Percentiles rank a stretch among this genome's conserved stretches.
These are phyloP conservation scores for Oreochromis aureus DNA, from an alignment of 2,113 vertebrate genomes.

Conservation along the genomic window DNA sequence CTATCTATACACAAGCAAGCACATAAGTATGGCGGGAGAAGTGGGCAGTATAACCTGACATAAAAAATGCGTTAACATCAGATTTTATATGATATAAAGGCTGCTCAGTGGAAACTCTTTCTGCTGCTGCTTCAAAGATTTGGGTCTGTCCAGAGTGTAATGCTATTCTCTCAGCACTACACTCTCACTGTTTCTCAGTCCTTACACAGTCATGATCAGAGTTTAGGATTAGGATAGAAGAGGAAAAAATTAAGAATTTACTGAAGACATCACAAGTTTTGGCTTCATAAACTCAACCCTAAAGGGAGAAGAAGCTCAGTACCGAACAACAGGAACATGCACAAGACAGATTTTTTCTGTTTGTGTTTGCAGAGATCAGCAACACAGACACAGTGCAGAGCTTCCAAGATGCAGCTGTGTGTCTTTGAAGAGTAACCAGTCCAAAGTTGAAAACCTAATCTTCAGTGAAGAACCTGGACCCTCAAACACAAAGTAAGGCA, in stretches of 20 bases:
- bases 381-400: neutral
- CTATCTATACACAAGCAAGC: neutral
- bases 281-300: neutral
- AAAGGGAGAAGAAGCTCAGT: neutral
- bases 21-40: neutral
- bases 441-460: neutral
- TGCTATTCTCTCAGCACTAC: neutral
- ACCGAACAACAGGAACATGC: neutral
- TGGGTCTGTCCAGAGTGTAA: neutral
- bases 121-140: neutral
- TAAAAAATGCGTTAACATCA: neutral
- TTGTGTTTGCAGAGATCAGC: neutral
- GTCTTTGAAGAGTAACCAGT: neutral
- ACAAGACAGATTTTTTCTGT: neutral
- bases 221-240: neutral
- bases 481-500: neutral
- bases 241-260: neutral
- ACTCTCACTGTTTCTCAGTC: neutral
- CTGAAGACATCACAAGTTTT: neutral
- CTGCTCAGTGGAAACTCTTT: neutral
- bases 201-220: neutral
- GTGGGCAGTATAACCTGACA: neutral
- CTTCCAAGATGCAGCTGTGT: neutral
- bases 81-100: neutral
- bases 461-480: neutral